Evolutionary conservation across 2,797 vertebrate genomes (phyloP), one percentile per base, ranked within the genome.

Genomic region (Merluccius polli): DNA sequence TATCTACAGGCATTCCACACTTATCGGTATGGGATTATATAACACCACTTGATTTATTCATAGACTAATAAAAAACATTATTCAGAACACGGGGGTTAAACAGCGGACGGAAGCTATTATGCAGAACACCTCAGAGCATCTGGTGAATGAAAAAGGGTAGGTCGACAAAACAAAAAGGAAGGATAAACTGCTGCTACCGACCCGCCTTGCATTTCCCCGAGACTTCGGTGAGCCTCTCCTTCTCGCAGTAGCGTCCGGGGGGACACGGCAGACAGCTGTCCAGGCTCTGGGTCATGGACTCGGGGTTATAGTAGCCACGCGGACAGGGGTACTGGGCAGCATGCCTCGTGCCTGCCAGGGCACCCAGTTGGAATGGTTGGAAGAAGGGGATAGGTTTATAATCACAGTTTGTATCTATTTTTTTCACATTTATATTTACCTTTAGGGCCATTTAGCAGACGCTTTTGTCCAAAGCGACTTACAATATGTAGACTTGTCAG

Each of bases 201-300:
- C 96, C 97, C 73, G 95, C 94, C 78, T 96, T 97, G 84, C 97
- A 98, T 79, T 89, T 92, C 71, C 96, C 96, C 0, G 97, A 98
- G 74, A 95, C 89, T 63, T 89, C 85, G 1, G 94, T 95, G 81
- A 98, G 91, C 77, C 93, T 95, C 87, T 98, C 97, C 85, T 94
- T 93, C 71, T 96, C 94, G 30, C 97, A 98, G 92, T 94, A 97
- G 90, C 96, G 94, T 52, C 97, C 96, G 4, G 96, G 94, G 0
- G 94, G 95, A 79, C 97, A 99, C 41, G 97, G 97, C 77, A 99
- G 91, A 88, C 98, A 98, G 90, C 97, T 96, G 81, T 99, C 98
- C 91, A 98, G 83, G 84, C 95, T 98, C 84, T 98, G 97, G 59
- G 95, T 94, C 95, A 95, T 92, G n/a, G 90, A 84, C 75, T 99